A percentile compares a stretch with the other conserved stretches of the same genome.
phyloP scores from a whole-genome alignment of 2,797 vertebrate species.

The Syngnathus rostellatus region DNA sequence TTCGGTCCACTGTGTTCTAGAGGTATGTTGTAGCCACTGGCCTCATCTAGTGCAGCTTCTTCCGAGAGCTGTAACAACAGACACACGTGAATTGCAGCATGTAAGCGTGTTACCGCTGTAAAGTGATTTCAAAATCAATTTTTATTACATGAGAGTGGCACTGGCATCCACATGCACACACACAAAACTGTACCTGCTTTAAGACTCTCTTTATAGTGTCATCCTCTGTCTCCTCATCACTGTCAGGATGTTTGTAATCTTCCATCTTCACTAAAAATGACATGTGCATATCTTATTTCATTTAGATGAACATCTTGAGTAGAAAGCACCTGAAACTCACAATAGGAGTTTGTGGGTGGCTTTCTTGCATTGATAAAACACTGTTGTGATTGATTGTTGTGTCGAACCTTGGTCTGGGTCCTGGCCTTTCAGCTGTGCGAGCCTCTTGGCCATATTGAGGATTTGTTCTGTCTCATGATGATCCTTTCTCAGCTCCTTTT shows the following conservation, averaged over 20 bases:
- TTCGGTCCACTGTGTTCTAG: slow-evolving; percentile 61
- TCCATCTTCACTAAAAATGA: slow-evolving; percentile 75
- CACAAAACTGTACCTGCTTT: slow-evolving; percentile 70
- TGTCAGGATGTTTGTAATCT: slow-evolving; percentile 76
- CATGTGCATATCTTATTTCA: neutral
- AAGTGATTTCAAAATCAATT: slow-evolving; percentile 1
- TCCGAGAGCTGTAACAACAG: slow-evolving; percentile 77
- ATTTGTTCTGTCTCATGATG: slow-evolving; percentile 76
- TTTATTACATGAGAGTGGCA: neutral
- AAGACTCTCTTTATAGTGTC: slow-evolving; percentile 79
- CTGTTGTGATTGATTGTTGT: neutral
- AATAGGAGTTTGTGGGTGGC: neutral
- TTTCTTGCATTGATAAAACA: neutral
- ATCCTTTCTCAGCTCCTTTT: slow-evolving; percentile 76
- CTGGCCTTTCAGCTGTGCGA: slow-evolving; percentile 80
- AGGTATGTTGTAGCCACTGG: slow-evolving; percentile 90
- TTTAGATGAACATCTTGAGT: too few species aligned
- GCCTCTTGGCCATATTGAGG: slow-evolving; percentile 78
- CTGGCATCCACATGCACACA: slow-evolving; percentile 3
- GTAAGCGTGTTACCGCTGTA: neutral
- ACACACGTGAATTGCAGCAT: slow-evolving; percentile 9
- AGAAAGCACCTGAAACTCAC: neutral
- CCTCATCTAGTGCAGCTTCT: slow-evolving; percentile 84
- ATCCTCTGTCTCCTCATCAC: slow-evolving; percentile 88
- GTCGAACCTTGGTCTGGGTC: slow-evolving; percentile 81